Percentiles rank a stretch among this genome's conserved stretches.
These are phyloP conservation scores for Aspidiotus destructor DNA, from an alignment of 2,888 invertebrate genomes.

Conservation along the genomic window DNA sequence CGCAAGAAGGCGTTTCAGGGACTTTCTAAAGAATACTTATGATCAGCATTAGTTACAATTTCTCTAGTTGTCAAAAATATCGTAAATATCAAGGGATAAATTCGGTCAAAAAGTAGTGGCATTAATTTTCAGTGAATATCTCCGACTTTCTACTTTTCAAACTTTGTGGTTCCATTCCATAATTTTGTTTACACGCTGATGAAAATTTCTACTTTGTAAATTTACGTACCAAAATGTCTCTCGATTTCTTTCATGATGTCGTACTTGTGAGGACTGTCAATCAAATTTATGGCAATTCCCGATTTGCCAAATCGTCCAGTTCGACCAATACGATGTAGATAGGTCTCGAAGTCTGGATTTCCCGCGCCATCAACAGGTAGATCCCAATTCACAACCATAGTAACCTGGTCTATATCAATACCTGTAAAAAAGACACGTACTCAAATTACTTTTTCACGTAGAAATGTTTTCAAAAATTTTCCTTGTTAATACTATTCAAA, in stretches of 20 bases:
- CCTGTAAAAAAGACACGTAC: constrained; percentile 46
- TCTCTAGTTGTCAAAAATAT: not conserved
- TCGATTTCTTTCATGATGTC: constrained; percentile 68
- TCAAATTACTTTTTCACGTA: no score
- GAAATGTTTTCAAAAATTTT: no score
- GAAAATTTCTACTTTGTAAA: not conserved
- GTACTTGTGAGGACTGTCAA: constrained; percentile 68
- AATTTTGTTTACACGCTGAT: not conserved
- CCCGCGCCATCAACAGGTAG: constrained; percentile 73
- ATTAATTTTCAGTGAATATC: no score
- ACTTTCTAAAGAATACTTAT: not conserved
- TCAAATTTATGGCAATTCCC: constrained; percentile 91
- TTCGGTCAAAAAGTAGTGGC: no score
- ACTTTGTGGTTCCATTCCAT: not conserved
- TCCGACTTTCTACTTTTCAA: not conserved
- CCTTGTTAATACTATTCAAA: not conserved
- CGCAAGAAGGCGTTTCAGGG: no score
- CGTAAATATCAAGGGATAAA: no score
- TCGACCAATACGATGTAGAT: constrained; percentile 92
- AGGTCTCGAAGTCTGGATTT: constrained; percentile 91
- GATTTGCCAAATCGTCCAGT: constrained; percentile 97
- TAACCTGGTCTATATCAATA: constrained; percentile 95
- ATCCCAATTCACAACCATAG: constrained; percentile 97
- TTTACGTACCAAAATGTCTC: constrained; percentile 61
- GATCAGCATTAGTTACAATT: not conserved